Conservation (phyloP, 2,113 vertebrate genomes). For the Hoplias malabaricus region DNA sequence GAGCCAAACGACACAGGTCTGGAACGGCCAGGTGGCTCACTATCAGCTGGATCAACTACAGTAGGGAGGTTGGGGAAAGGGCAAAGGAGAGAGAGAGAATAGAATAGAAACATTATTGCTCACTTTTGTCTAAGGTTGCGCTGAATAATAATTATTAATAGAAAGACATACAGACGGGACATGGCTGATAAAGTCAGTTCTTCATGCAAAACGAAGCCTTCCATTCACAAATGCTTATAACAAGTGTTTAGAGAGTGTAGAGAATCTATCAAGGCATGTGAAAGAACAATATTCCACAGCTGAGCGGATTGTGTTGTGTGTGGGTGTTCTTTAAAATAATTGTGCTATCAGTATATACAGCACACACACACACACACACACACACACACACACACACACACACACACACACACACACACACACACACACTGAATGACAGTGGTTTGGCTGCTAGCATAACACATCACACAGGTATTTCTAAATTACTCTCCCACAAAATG, state of each 20-base stretch:
- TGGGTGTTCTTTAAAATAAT: constrained; percentile 43
- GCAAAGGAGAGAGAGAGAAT: neutral
- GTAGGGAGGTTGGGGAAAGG: neutral
- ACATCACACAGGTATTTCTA: constrained; percentile 58
- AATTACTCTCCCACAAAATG: constrained; percentile 53
- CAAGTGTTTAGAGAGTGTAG: too few species aligned
- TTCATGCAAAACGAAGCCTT: too few species aligned
- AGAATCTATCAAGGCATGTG: constrained; percentile 33
- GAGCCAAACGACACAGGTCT: constrained; percentile 93
- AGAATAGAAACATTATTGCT: too few species aligned
- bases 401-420: constrained; percentile 54
- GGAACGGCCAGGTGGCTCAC: constrained; percentile 94
- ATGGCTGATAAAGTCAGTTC: too few species aligned
- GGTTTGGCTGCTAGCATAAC: constrained; percentile 61
- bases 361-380: constrained; percentile 41
- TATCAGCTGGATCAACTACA: constrained; percentile 94
- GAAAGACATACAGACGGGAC: too few species aligned
- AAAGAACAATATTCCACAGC: constrained; percentile 48
- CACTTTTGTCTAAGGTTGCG: too few species aligned
- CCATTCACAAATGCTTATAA: too few species aligned
- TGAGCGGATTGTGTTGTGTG: constrained; percentile 48
- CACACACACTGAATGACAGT: constrained; percentile 54
- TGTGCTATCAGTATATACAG: too few species aligned
- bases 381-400: constrained; percentile 52
- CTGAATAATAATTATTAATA: too few species aligned